Base-by-base conservation (phyloP, 2,797 vertebrate genomes). In the Hypotaenidia philippensis region DNA sequence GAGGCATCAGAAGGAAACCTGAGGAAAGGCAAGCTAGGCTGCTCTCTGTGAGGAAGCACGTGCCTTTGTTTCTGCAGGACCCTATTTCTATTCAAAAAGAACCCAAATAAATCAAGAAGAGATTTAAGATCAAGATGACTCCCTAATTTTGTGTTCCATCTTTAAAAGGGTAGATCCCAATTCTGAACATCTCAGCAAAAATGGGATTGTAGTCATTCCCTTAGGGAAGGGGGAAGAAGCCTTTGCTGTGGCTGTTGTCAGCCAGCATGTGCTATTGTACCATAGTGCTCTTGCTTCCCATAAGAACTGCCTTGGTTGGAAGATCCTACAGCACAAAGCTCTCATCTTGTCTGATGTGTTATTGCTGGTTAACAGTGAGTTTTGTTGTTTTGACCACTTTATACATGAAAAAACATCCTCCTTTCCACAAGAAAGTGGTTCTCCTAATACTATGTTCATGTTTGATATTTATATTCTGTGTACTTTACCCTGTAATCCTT, bases 211-310 rank as follows among this genome's bases (percentile, higher is more conserved):
- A 19, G 9, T 15, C 12, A 2, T 84, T 74, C 57, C 27, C 6
- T 41, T 23, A 10, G 11, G 45, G 21, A 22, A 5, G 29, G 7
- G 45, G 52, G 36, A 2, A 66, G 23, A 36, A 57, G 3, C 31
- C 47, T 74, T 52, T 71, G 55, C 60, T 84, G 60, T 69, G 83
- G 47, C 68, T 36, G 9, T 17, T 79, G 53, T 40, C 34, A 5
- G 49, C 23, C 64, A 87, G 65, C 41, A 74, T 23, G 4, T 21
- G 0, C 29, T 31, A 2, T 18, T 69, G 60, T 16, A 2, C 21
- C 14, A 2, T 4, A 40, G 1, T 18, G 70, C 5, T 0, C 19
- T 53, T 3, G 0, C 36, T 71, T 45, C 64, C 56, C 40, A 0
- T 23, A 21, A 10, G 38, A 34, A 2, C 38, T 53, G 3, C 13